A percentile compares a stretch with the other conserved stretches of the same genome.
Conservation (phyloP, 2,797 vertebrate genomes). For the Squalus acanthias region DNA sequence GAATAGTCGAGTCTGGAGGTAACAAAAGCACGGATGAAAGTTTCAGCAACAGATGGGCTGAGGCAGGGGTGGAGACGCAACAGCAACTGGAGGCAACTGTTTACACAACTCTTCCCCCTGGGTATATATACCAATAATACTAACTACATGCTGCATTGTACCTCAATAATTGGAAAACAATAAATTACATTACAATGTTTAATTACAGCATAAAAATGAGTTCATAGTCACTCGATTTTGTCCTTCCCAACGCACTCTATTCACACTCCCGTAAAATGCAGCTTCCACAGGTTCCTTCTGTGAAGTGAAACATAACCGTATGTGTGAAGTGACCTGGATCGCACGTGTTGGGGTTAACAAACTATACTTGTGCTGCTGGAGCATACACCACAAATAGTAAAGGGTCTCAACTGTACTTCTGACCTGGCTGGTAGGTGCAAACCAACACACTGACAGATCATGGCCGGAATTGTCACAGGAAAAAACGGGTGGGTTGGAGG, state of each 20-base stretch:
- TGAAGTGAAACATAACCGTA: neutral
- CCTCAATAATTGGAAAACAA: neutral
- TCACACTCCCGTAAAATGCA: neutral
- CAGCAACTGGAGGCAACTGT: neutral
- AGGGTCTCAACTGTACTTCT: neutral
- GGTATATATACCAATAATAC: neutral
- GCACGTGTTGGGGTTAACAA: neutral
- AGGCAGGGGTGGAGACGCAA: neutral
- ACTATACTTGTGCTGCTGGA: neutral
- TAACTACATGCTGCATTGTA: neutral
- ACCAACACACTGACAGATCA: neutral
- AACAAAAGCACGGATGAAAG: neutral
- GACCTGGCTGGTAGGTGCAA: neutral
- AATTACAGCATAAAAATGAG: too few species aligned
- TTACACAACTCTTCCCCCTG: neutral
- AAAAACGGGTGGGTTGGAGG: too few species aligned
- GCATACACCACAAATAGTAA: neutral
- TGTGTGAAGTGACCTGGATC: neutral
- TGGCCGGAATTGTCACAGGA: too few species aligned
- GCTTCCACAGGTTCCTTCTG: neutral
- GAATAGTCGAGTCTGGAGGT: neutral
- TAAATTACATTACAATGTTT: neutral
- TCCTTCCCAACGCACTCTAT: neutral
- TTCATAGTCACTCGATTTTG: too few species aligned
- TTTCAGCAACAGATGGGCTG: neutral